A percentile compares a stretch with the other conserved stretches of the same genome.
Conservation (phyloP, 1,140 invertebrate species). For the Pogonognathellus flavescens region DNA sequence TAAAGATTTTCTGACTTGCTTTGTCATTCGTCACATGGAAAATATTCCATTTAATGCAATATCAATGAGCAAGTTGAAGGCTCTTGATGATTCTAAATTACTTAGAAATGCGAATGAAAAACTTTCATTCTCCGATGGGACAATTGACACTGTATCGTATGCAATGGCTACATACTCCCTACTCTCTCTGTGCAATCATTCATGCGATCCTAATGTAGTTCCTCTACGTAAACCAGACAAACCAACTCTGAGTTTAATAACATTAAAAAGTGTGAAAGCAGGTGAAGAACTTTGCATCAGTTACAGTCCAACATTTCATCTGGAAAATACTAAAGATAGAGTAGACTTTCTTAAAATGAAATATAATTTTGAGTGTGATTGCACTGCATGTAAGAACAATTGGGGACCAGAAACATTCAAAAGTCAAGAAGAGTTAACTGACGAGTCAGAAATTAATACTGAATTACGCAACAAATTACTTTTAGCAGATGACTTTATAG, state of each 20-base stretch:
- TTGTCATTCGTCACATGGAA: slow-evolving; percentile 57
- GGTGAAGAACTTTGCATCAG: slow-evolving; percentile 18
- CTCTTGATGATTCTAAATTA: neutral
- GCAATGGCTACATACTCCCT: slow-evolving; percentile 51
- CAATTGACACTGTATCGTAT: slow-evolving; percentile 43
- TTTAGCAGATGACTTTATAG: slow-evolving; percentile 1
- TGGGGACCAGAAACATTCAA: slow-evolving; percentile 20
- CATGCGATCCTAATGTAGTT: slow-evolving; percentile 57
- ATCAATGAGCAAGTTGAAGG: slow-evolving; percentile 54
- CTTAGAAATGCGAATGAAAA: neutral
- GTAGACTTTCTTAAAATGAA: slow-evolving; percentile 11
- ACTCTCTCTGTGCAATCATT: slow-evolving; percentile 54
- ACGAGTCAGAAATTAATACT: neutral
- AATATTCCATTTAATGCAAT: slow-evolving; percentile 60
- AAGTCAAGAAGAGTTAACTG: neutral
- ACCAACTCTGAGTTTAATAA: slow-evolving; percentile 13
- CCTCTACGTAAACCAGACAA: slow-evolving; percentile 29
- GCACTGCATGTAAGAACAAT: neutral
- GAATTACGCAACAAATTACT: slow-evolving; percentile 23
- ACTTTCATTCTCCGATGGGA: neutral
- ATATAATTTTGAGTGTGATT: slow-evolving; percentile 39
- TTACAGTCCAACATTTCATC: slow-evolving; percentile 4
- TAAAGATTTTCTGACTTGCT: slow-evolving; percentile 38
- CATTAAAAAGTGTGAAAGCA: neutral
- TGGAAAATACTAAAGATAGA: neutral